Percentiles rank a stretch among this genome's conserved stretches.
These are phyloP conservation scores for Tragelaphus strepsiceros DNA, from an alignment of 2,113 vertebrate genomes.

Conservation along the genomic window DNA sequence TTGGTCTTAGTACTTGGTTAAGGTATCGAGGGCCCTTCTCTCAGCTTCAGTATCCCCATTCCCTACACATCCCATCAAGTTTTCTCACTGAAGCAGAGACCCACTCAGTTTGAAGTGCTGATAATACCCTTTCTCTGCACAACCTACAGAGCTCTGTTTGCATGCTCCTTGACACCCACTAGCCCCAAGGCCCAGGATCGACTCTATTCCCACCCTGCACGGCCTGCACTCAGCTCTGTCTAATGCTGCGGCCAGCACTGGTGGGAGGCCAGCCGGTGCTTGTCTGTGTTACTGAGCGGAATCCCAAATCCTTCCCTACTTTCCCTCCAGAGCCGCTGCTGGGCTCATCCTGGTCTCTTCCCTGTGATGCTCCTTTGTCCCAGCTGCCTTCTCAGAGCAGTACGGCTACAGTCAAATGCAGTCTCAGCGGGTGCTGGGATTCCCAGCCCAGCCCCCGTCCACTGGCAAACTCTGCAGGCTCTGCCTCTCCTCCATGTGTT, in stretches of 20 bases:
- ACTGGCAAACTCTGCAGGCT: neutral
- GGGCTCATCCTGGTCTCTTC: neutral
- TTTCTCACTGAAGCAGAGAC: neutral
- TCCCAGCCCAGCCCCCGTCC: neutral
- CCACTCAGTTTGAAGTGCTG: rapidly evolving
- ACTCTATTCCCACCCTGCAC: rapidly evolving
- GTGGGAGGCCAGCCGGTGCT: rapidly evolving
- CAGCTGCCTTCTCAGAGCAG: neutral
- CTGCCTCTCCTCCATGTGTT: neutral
- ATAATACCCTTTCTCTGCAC: neutral
- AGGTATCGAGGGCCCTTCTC: neutral
- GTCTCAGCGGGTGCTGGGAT: neutral
- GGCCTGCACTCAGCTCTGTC: neutral
- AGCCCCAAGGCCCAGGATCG: rapidly evolving
- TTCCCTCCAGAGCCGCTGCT: neutral
- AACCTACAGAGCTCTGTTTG: neutral
- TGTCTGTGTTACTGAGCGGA: neutral
- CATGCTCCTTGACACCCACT: too few relatives aligned
- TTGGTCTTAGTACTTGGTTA: neutral
- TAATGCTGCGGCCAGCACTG: neutral
- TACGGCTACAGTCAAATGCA: neutral
- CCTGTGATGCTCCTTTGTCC: neutral
- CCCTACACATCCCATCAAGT: neutral
- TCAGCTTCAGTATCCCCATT: neutral
- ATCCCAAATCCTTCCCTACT: neutral